Percentiles rank a stretch among this genome's conserved stretches.
Evolutionary conservation across 2,113 vertebrate species (phyloP).

Genomic region (Daubentonia madagascariensis): DNA sequence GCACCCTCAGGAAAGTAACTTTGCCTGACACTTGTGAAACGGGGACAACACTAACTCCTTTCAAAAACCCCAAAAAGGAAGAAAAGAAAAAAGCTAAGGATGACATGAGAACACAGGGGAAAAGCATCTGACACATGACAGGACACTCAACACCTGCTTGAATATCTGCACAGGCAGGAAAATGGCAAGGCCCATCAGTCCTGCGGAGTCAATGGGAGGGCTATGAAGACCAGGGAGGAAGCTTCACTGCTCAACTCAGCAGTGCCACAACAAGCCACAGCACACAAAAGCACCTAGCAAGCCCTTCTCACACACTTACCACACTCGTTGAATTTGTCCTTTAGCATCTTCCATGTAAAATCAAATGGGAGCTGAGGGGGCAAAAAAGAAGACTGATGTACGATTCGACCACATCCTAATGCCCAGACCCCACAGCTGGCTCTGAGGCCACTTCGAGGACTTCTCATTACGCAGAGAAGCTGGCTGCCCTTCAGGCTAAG

Average conservation of each 20-base stretch:
- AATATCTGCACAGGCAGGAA: neutral
- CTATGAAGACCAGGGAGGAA: neutral
- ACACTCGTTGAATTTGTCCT: conserved; percentile 97
- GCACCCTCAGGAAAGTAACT: neutral
- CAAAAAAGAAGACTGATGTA: conserved; percentile 38
- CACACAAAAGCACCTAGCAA: neutral
- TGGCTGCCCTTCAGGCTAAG: neutral
- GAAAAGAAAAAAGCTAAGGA: too few species aligned
- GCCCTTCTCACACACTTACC: conserved; percentile 85
- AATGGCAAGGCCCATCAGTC: neutral
- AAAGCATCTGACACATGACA: neutral
- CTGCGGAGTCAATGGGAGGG: neutral
- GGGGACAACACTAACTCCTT: neutral
- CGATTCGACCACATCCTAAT: neutral
- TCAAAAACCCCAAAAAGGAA: neutral
- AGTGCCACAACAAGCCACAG: neutral
- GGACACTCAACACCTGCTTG: neutral
- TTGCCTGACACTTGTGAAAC: neutral
- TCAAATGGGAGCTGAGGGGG: conserved; percentile 94
- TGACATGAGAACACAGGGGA: neutral
- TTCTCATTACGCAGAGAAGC: neutral
- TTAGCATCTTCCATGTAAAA: conserved; percentile 99
- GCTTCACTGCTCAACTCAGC: neutral
- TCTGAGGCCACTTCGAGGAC: neutral
- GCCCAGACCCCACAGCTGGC: neutral